Conservation (phyloP, 2,797 vertebrate genomes). For the Ptychobarbus kaznakovi region DNA sequence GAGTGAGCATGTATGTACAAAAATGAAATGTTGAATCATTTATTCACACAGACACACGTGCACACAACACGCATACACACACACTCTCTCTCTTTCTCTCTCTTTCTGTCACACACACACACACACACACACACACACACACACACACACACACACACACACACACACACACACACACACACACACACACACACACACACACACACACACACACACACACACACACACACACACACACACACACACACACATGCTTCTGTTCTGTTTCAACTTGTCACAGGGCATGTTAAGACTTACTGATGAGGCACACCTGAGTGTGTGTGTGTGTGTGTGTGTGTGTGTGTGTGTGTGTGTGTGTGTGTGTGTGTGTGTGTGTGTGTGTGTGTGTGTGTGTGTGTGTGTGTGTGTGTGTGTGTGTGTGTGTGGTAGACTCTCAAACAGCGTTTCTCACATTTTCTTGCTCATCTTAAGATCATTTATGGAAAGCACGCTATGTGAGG, state of each 20-base stretch:
- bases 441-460: slow-evolving; percentile 40
- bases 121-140: background rate
- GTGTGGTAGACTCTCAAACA: slow-evolving; percentile 6
- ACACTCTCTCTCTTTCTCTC: background rate
- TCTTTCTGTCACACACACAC: slow-evolving; percentile 4
- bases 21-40: background rate
- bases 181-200: background rate
- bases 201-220: background rate
- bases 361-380: slow-evolving; percentile 34
- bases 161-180: slow-evolving; percentile 11
- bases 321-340: slow-evolving; percentile 30
- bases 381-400: slow-evolving; percentile 35
- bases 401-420: slow-evolving; percentile 24
- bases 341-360: slow-evolving; percentile 24
- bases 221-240: slow-evolving; percentile 9
- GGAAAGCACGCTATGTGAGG: slow-evolving; percentile 53
- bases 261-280: slow-evolving; percentile 64
- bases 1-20: background rate
- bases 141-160: background rate
- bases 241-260: slow-evolving; percentile 44
- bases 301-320: slow-evolving; percentile 47
- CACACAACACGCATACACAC: background rate
- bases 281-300: slow-evolving; percentile 53
- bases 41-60: background rate
- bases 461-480: slow-evolving; percentile 45